These are phyloP conservation scores for Hylomyscus alleni DNA, from an alignment of 2,797 vertebrate genomes.

Conservation along the genomic window DNA sequence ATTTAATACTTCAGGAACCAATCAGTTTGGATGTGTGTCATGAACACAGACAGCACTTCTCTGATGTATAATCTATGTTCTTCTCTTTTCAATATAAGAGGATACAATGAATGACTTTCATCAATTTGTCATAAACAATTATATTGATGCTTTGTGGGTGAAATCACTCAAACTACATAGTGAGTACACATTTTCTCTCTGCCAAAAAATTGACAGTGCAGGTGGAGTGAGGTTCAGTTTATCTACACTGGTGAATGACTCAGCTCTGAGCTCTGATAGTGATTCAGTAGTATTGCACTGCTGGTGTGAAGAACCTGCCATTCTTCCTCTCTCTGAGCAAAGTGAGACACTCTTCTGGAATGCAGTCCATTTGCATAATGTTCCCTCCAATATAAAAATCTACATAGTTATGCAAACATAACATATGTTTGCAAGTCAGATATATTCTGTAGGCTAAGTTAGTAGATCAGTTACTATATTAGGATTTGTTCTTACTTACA, in stretches of 20 bases:
- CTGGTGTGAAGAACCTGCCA: constrained; percentile 67
- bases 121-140: constrained; percentile 22
- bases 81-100: neutral
- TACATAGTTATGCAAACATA: constrained; percentile 48
- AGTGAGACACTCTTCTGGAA: neutral
- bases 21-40: neutral
- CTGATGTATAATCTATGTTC: neutral
- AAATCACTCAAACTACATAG: neutral
- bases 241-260: constrained; percentile 55
- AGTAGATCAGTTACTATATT: constrained; percentile 64
- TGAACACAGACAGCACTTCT: neutral
- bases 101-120: neutral
- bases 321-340: constrained; percentile 50
- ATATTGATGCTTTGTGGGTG: neutral
- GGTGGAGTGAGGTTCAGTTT: neutral
- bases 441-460: constrained; percentile 42
- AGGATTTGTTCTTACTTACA: neutral
- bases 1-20: neutral
- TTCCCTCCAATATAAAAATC: constrained; percentile 62
- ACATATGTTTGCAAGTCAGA: constrained; percentile 57
- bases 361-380: constrained; percentile 53
- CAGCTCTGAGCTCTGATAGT: constrained; percentile 38
- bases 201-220: constrained; percentile 12
- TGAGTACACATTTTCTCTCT: neutral
- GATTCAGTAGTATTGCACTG: constrained; percentile 30